These are phyloP conservation scores for Rhinolophus sinicus DNA, from an alignment of 2,113 vertebrate species.

Conservation along the genomic window DNA sequence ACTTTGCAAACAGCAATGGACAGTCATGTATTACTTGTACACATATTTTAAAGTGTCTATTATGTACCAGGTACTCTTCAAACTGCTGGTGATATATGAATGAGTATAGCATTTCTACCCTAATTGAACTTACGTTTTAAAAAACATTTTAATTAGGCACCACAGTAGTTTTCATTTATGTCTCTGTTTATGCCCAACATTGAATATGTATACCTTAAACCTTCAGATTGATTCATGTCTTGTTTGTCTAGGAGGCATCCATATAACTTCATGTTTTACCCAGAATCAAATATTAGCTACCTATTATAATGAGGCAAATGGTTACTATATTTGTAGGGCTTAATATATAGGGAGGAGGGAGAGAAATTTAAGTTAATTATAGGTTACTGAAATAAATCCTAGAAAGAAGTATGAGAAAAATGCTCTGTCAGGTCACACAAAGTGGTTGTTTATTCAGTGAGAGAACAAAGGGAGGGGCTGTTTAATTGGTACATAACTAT, in stretches of 20 bases:
- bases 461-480: not conserved
- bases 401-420: not conserved
- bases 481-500: not conserved
- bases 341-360: not conserved
- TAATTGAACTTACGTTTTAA: not conserved
- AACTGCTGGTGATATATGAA: not conserved
- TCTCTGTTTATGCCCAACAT: not conserved
- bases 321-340: not conserved
- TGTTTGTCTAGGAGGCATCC: not conserved
- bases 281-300: not conserved
- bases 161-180: not conserved
- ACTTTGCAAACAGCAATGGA: not conserved
- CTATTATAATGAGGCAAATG: not conserved
- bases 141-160: not conserved
- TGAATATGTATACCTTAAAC: not conserved
- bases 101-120: not conserved
- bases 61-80: not conserved
- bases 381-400: not conserved
- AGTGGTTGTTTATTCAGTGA: not conserved
- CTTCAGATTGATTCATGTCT: not conserved
- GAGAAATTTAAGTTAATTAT: not conserved
- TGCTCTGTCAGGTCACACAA: not conserved
- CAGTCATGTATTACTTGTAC: not conserved
- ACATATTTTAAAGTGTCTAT: not conserved
- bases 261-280: not conserved